A percentile compares a stretch with the other conserved stretches of the same genome.
Conservation (phyloP, 2,113 vertebrate species). For the Galeopterus variegatus region DNA sequence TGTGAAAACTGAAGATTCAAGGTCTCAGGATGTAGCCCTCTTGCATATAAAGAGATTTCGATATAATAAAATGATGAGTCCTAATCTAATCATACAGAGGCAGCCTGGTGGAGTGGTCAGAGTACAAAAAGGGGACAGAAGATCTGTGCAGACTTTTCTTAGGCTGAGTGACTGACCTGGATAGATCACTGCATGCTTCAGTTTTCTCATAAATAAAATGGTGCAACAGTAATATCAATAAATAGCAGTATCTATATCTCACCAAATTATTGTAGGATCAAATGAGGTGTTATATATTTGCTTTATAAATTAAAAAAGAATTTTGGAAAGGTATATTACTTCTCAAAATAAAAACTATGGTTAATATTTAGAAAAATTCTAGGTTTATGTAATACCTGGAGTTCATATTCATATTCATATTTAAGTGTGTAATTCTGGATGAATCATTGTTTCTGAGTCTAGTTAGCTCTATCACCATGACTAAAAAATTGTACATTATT, state of each 20-base stretch:
- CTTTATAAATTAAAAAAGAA: conserved; percentile 15
- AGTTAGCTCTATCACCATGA: neutral
- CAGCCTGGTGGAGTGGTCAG: neutral
- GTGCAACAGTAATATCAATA: neutral
- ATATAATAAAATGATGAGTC: neutral
- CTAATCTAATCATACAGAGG: neutral
- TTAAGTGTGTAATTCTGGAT: conserved; percentile 44
- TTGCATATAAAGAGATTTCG: neutral
- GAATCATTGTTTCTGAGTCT: conserved; percentile 10
- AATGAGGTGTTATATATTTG: neutral
- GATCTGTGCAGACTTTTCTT: neutral
- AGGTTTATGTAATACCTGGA: neutral
- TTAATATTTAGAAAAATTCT: conserved; percentile 30
- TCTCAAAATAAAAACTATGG: conserved; percentile 28
- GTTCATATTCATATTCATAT: neutral
- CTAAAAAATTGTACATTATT: neutral
- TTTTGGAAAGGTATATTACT: neutral
- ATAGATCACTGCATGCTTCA: neutral
- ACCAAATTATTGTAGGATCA: neutral
- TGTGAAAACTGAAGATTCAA: neutral
- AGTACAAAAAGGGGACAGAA: neutral
- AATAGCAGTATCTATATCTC: neutral
- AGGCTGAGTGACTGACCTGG: neutral
- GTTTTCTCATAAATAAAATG: neutral
- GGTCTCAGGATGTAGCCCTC: neutral